A percentile compares a stretch with the other conserved stretches of the same genome.
Conservation (phyloP, 2,113 vertebrate species). For the Lophius piscatorius region DNA sequence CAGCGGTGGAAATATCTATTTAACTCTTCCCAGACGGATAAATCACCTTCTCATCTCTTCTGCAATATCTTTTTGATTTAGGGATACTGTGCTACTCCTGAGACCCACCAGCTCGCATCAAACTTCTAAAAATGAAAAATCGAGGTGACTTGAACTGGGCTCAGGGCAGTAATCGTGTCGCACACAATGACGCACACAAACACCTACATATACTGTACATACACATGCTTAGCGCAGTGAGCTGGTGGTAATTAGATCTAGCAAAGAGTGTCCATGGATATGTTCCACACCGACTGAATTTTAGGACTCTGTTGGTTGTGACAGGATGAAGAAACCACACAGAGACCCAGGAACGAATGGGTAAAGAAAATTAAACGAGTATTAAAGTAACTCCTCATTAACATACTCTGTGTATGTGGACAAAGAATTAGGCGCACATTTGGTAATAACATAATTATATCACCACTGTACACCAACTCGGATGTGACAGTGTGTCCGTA, state of each 20-base stretch:
- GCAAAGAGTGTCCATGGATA: not conserved
- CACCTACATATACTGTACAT: not conserved
- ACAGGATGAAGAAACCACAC: constrained; percentile 4
- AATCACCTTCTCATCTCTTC: too few species aligned
- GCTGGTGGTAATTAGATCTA: not conserved
- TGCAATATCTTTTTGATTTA: too few species aligned
- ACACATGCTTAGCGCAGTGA: not conserved
- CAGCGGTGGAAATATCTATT: too few species aligned
- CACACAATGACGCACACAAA: not conserved
- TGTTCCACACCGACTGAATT: constrained; percentile 6
- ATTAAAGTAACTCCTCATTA: constrained; percentile 5
- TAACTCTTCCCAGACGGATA: too few species aligned
- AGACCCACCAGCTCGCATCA: too few species aligned
- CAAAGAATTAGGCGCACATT: not conserved
- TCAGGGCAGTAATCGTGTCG: too few species aligned
- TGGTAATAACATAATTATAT: not conserved
- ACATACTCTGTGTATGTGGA: not conserved
- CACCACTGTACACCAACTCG: not conserved
- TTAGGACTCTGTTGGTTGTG: not conserved
- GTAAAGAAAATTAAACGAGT: constrained; percentile 11
- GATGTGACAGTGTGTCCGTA: constrained; percentile 5
- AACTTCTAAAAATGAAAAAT: too few species aligned
- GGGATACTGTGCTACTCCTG: too few species aligned
- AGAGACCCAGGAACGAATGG: constrained; percentile 20
- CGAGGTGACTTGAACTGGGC: too few species aligned